These are phyloP conservation scores for Phylloscopus trochiloides DNA, from an alignment of 2,113 vertebrate species.

Conservation along the genomic window DNA sequence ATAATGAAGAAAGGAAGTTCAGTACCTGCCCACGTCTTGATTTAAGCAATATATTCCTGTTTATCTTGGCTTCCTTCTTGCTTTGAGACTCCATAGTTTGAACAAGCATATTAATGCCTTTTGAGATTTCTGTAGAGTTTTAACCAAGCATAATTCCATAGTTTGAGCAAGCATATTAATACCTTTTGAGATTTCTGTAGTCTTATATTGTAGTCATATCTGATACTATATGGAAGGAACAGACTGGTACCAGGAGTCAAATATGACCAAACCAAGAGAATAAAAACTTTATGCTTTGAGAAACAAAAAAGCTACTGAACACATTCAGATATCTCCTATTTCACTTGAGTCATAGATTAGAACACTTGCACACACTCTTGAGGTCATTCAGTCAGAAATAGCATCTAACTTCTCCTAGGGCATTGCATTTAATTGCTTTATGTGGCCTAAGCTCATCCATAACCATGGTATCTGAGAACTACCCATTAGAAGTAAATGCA, in stretches of 20 bases:
- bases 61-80: conserved; percentile 41
- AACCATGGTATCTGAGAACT: not conserved
- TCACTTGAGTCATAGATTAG: not conserved
- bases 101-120: not conserved
- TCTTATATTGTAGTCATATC: not conserved
- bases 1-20: conserved; percentile 51
- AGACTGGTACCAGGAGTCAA: not conserved
- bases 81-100: not conserved
- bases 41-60: conserved; percentile 39
- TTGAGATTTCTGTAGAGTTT: not conserved
- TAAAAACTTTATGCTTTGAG: not conserved
- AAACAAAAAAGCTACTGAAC: not conserved
- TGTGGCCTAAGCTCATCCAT: not conserved
- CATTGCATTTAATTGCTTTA: conserved; percentile 6
- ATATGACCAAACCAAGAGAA: not conserved
- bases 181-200: not conserved
- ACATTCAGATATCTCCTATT: not conserved
- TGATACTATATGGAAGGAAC: not conserved
- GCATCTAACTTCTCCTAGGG: not conserved
- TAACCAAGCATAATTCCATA: not conserved
- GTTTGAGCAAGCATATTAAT: not conserved
- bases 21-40: conserved; percentile 13
- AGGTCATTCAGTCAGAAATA: conserved; percentile 35
- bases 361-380: not conserved
- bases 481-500: not conserved